These are phyloP conservation scores for Trachelus iudaicus DNA, from an alignment of 2,888 invertebrate species.

Conservation along the genomic window DNA sequence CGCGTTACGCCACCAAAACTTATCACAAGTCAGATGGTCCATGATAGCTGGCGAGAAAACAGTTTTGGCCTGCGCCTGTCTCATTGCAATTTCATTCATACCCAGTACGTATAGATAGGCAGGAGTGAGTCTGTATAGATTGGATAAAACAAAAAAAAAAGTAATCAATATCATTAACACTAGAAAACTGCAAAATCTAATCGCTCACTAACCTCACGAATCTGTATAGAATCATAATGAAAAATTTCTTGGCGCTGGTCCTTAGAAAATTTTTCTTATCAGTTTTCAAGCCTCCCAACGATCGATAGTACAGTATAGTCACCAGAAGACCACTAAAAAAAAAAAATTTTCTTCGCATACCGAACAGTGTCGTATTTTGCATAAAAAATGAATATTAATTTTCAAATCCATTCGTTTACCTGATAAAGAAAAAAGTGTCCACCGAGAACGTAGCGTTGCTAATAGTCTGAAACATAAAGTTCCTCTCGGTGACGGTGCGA, in stretches of 20 bases:
- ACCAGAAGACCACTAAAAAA: constrained; percentile 80
- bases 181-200: too few species aligned
- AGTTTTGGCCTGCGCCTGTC: constrained; percentile 65
- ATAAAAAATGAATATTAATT: background rate
- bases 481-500: constrained; percentile 79
- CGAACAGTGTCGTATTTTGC: too few species aligned
- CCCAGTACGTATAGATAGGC: constrained; percentile 72
- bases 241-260: constrained; percentile 65
- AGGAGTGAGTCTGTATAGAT: constrained; percentile 68
- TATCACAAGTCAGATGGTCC: constrained; percentile 71
- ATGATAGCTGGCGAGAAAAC: constrained; percentile 69
- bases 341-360: background rate
- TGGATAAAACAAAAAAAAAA: too few species aligned
- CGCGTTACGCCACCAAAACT: constrained; percentile 74
- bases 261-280: constrained; percentile 68
- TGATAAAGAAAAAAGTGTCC: constrained; percentile 88
- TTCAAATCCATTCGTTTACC: constrained; percentile 66
- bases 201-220: constrained; percentile 68
- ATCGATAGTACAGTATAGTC: constrained; percentile 85
- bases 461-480: constrained; percentile 83
- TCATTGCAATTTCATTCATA: constrained; percentile 67
- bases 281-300: constrained; percentile 73
- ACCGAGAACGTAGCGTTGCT: constrained; percentile 89
- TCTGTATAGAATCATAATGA: constrained; percentile 72
- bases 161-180: too few species aligned